Evolutionary conservation across 2,113 vertebrate species (phyloP).

Genomic region (Anolis sagrei): DNA sequence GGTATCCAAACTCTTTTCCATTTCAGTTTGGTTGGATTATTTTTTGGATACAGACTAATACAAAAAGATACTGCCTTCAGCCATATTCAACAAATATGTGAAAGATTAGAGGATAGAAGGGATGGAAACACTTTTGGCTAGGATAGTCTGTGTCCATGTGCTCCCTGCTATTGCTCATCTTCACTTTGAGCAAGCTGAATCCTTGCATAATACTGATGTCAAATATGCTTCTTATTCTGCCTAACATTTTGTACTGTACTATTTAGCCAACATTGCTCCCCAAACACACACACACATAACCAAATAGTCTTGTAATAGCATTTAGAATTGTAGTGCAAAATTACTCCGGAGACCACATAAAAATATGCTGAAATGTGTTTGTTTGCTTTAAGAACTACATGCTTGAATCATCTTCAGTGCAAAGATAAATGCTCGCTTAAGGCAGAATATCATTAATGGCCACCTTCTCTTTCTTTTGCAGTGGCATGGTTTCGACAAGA

Average conservation of each 20-base stretch:
- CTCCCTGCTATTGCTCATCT: not conserved
- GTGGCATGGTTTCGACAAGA: not conserved
- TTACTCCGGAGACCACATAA: not conserved
- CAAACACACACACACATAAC: not conserved
- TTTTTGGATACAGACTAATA: not conserved
- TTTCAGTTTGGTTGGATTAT: no score
- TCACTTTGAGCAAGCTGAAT: not conserved
- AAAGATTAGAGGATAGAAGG: not conserved
- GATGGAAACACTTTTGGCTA: not conserved
- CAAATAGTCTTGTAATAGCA: not conserved
- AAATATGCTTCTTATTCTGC: not conserved
- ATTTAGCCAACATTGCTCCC: not conserved
- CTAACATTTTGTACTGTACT: rapidly evolving
- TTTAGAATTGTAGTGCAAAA: not conserved
- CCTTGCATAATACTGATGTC: not conserved
- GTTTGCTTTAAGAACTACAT: not conserved
- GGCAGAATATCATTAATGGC: not conserved
- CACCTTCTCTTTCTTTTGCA: conserved; percentile 4
- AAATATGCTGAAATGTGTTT: not conserved
- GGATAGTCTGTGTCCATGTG: not conserved
- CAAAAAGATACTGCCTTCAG: not conserved
- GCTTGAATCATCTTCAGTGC: not conserved
- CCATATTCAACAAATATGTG: not conserved
- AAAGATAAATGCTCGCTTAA: not conserved
- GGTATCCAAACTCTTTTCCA: no score